phyloP scores from a whole-genome alignment of 2,888 invertebrate genomes.

The Saturnia pavonia region DNA sequence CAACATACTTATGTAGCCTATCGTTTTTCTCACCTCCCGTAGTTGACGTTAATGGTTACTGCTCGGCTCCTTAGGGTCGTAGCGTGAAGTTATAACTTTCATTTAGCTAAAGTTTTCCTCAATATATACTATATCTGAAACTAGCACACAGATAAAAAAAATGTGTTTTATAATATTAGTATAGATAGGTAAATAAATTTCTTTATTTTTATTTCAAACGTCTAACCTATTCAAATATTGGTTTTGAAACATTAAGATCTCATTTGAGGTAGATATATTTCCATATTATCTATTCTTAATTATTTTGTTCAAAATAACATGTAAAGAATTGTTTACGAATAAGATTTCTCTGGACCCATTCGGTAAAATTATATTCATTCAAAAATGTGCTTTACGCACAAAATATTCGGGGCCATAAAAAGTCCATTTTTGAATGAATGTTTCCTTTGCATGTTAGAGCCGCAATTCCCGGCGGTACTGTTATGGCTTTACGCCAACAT shows the following conservation, averaged over 20 bases:
- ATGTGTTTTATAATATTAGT: too few relatives aligned
- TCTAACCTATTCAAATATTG: background rate
- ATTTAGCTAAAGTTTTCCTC: too few relatives aligned
- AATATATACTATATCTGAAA: too few relatives aligned
- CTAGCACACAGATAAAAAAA: too few relatives aligned
- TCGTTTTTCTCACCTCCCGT: too few relatives aligned
- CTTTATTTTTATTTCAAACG: background rate
- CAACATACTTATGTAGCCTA: too few relatives aligned
- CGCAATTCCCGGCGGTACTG: constrained; percentile 55
- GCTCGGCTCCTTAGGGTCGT: too few relatives aligned
- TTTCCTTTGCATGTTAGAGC: constrained; percentile 55
- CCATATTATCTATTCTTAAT: background rate
- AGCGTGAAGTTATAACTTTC: too few relatives aligned
- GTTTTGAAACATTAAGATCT: background rate
- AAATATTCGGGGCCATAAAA: background rate
- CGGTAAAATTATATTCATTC: background rate
- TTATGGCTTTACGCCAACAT: constrained; percentile 70
- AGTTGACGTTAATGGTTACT: too few relatives aligned
- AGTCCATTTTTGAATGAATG: constrained; percentile 28
- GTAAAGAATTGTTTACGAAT: background rate
- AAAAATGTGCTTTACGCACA: constrained; percentile 3
- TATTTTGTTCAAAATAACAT: background rate
- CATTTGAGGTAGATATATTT: background rate
- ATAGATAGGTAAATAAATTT: background rate
- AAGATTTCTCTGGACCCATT: background rate